Evolutionary conservation across 2,797 vertebrate species (phyloP), one percentile per base, ranked within the genome.

Genomic region (Channallabes apus): DNA sequence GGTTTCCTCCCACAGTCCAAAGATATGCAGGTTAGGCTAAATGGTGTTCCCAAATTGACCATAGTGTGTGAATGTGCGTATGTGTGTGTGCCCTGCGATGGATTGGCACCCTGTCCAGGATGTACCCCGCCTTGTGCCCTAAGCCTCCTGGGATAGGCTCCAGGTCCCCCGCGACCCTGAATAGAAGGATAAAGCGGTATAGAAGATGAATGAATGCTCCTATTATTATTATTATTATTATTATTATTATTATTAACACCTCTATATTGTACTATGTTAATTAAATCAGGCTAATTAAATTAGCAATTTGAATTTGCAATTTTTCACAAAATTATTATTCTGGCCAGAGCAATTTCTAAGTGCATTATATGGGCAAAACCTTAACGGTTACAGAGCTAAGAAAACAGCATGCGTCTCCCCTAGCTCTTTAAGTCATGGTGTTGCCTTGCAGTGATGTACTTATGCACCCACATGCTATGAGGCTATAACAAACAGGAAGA

Each of bases 401-500:
- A 80, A 82, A 56, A 82, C 73, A 65, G 32, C 8, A 67, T 29
- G 69, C 22, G 58, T 76, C 82, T 88, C 79, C 3, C 58, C 17
- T 17, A 72, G 41, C 77, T 86, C 73, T 86, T 82, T 87, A 88
- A 86, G 86, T 85, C 64, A 18, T 27, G 38, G 51, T 58, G 82
- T 85, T 88, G 78, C 85, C 71, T 85, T 87, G 86, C 84, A 38
- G 82, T 86, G 87, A 88, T 87, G 80, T 77, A 79, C 87, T 86
- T 72, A 68, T 81, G 82, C 86, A 88, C 81, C 86, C 86, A 86
- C 87, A 88, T 86, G 86, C 86, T 80, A 84, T 41, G 86, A 85
- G 86, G 71, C 85, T 80, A 85, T 90, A 86, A 87, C 84, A 86
- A 90, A 89, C 87, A 89, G 89, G 87, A 89, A 89, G 65, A 0